Base-by-base conservation (phyloP, 2,888 invertebrate genomes). In the Carterocephalus palaemon region DNA sequence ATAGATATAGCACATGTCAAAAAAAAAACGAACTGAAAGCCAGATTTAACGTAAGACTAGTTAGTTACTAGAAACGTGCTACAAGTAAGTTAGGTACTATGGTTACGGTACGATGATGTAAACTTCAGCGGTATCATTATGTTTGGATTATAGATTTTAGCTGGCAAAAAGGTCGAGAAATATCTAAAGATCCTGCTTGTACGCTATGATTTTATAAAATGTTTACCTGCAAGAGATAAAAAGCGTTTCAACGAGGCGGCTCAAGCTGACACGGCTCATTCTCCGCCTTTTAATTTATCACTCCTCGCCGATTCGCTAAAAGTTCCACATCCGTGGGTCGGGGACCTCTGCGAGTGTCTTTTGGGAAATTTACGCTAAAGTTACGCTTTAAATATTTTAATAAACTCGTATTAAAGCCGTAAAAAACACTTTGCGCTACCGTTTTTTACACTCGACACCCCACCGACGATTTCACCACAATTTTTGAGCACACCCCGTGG, bases 381-480 rank as follows among this genome's bases (percentile, higher is more conserved):
- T 84, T 83, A 56, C 70, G 72, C 78, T 75, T 85, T 85, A 83
- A 85, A 86, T 85, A 86, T 84, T 85, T 83, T 83, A 85, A 85
- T 86, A 83, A 85, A 85, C 79, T 75, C 73, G 79, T 82, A 83
- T 84, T 82, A 81, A 72, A 79, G 77, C 72, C 77, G 83, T 83
- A 84, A 84, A 83, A 85, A 85, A 84, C 84, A 83, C 79, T 86
- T 85, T 81, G 75, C 67, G 63, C 67, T 62, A 62, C 65, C 75
- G 73, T 81, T 83, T 80, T 82, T 82, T 75, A 64, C 60, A 52
- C 39, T 60, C 62, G 67, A 64, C 74, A 70, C 76, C 78, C 70
- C 62, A 66, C 67, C 56, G 57, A 52, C 52, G 52, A 57, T 59
- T 61, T 59, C 40, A 57, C 64, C 66, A 57, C 65, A 67, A 65